These are phyloP conservation scores for Pyxicephalus adspersus DNA, from an alignment of 2,113 vertebrate species.

Conservation along the genomic window DNA sequence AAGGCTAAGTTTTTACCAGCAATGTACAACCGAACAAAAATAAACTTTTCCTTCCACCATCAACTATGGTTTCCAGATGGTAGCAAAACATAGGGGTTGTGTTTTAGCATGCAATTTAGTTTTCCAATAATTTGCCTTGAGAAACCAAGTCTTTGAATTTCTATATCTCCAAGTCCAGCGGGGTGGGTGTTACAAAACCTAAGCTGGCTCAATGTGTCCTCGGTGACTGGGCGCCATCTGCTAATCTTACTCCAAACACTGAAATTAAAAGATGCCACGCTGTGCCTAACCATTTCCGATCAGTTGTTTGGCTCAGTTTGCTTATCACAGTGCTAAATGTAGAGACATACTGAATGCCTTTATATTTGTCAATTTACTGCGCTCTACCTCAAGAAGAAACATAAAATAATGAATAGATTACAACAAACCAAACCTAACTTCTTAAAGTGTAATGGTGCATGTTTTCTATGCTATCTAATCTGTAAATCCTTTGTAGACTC, in stretches of 20 bases:
- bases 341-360: slow-evolving; percentile 9
- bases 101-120: slow-evolving; percentile 13
- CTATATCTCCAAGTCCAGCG: slow-evolving; percentile 26
- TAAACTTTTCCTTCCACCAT: slow-evolving; percentile 15
- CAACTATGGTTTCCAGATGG: slow-evolving; percentile 39
- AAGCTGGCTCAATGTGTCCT: slow-evolving; percentile 17
- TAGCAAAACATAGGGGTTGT: slow-evolving; percentile 16
- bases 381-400: not conserved
- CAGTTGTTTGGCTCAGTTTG: slow-evolving; percentile 9
- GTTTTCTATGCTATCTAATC: not conserved
- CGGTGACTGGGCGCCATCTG: slow-evolving; percentile 43
- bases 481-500: too few relatives aligned
- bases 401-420: not conserved
- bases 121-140: slow-evolving; percentile 27
- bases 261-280: slow-evolving; percentile 45
- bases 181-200: slow-evolving; percentile 30
- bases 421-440: not conserved
- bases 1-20: not conserved
- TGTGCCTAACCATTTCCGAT: slow-evolving; percentile 47
- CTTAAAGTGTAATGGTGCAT: not conserved
- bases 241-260: slow-evolving; percentile 38
- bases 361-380: slow-evolving; percentile 35
- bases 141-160: slow-evolving; percentile 28
- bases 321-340: not conserved
- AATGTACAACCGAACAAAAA: slow-evolving; percentile 23